Evolutionary conservation across 2,888 invertebrate genomes (phyloP).

Genomic region (Thecocarcelia acutangulata): DNA sequence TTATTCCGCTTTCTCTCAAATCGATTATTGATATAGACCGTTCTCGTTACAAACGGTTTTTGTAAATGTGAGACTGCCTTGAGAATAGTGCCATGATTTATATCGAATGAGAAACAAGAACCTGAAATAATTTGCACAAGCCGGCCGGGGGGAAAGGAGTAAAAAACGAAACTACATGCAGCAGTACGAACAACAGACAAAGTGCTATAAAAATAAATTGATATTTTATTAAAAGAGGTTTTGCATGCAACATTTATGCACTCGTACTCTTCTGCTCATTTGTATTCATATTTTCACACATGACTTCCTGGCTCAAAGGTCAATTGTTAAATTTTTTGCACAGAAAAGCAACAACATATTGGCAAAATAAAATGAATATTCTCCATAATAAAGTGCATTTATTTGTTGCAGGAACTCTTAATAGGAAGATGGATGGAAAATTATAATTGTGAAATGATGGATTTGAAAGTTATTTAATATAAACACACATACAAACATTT

Average conservation of each 20-base stretch:
- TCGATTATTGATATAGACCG: not conserved
- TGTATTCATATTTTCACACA: slow-evolving; percentile 56
- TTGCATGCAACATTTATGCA: slow-evolving; percentile 52
- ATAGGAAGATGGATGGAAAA: not conserved
- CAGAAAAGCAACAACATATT: slow-evolving; percentile 1
- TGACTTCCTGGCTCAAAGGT: slow-evolving; percentile 59
- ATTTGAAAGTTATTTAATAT: not conserved
- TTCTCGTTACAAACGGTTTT: not conserved
- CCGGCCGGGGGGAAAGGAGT: not conserved
- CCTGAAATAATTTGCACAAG: slow-evolving; percentile 19
- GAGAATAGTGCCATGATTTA: slow-evolving; percentile 21
- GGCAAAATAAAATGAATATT: slow-evolving; percentile 28
- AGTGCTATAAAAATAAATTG: slow-evolving; percentile 67
- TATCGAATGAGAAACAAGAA: slow-evolving; percentile 19
- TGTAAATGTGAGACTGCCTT: not conserved
- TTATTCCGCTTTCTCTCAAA: too few relatives aligned
- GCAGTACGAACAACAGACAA: slow-evolving; percentile 51
- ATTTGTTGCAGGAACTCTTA: not conserved
- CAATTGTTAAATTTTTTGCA: slow-evolving; percentile 32
- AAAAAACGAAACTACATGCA: not conserved
- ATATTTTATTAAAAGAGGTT: slow-evolving; percentile 68
- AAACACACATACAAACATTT: too few relatives aligned
- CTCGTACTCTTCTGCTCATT: slow-evolving; percentile 34
- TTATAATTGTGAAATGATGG: not conserved
- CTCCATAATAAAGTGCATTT: slow-evolving; percentile 28